A percentile compares a stretch with the other conserved stretches of the same genome.
Evolutionary conservation across 1,140 invertebrate species (phyloP).

Genomic region (Heliconius congener): DNA sequence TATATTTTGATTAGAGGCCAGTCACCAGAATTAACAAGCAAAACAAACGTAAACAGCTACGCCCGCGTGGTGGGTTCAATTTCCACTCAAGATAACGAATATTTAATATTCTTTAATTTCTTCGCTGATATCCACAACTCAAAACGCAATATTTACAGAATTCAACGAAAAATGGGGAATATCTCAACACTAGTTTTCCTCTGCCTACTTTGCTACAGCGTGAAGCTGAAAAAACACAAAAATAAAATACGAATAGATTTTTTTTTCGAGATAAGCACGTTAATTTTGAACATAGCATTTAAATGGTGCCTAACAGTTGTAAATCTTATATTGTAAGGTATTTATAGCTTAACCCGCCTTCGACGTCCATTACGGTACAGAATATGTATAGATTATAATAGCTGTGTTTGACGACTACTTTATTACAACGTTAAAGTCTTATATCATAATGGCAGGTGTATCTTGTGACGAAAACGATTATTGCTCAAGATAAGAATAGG

Average conservation of each 20-base stretch:
- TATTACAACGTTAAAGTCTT: conserved; percentile 13
- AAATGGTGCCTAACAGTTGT: not conserved
- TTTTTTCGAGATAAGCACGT: not conserved
- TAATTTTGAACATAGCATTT: not conserved
- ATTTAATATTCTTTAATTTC: too few species aligned
- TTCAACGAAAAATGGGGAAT: too few species aligned
- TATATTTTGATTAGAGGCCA: too few species aligned
- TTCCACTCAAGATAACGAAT: not conserved
- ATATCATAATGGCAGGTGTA: conserved; percentile 6
- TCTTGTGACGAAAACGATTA: not conserved
- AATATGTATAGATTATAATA: not conserved
- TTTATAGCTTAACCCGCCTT: conserved; percentile 8
- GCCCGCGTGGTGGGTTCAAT: not conserved
- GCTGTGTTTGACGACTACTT: conserved; percentile 5
- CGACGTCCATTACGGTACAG: not conserved
- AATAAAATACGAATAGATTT: too few species aligned
- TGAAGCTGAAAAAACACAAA: not conserved
- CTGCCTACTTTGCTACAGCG: too few species aligned
- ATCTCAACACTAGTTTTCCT: too few species aligned
- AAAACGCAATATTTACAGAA: too few species aligned
- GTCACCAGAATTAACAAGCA: too few species aligned
- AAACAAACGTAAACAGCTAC: too few species aligned
- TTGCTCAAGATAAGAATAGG: not conserved
- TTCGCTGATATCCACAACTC: too few species aligned
- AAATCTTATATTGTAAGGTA: conserved; percentile 9